A percentile compares a stretch with the other conserved stretches of the same genome.
phyloP scores from a whole-genome alignment of 2,797 vertebrate species.

The Erpetoichthys calabaricus region DNA sequence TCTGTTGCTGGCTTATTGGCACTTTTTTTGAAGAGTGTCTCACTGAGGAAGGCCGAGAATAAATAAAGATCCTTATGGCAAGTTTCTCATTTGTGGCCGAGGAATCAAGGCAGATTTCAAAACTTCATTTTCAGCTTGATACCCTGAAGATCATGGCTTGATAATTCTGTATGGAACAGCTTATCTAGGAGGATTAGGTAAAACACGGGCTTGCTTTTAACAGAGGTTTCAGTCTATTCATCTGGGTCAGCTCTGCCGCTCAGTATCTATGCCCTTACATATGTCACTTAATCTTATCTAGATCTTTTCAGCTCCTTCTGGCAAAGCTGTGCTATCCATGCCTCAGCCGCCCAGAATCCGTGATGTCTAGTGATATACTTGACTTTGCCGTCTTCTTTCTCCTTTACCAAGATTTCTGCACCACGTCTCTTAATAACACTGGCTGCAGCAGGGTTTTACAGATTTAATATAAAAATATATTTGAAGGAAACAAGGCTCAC shows the following conservation, averaged over 20 bases:
- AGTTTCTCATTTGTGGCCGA: slow-evolving; percentile 70
- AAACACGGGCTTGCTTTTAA: slow-evolving; percentile 66
- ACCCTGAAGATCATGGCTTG: slow-evolving; percentile 78
- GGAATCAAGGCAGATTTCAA: slow-evolving; percentile 64
- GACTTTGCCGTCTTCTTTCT: slow-evolving; percentile 46
- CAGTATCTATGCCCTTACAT: slow-evolving; percentile 73
- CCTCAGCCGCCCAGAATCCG: slow-evolving; percentile 36
- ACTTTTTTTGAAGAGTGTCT: slow-evolving; percentile 73
- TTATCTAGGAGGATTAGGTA: slow-evolving; percentile 68
- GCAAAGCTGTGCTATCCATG: slow-evolving; percentile 47
- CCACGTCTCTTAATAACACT: slow-evolving; percentile 42
- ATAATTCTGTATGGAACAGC: slow-evolving; percentile 71
- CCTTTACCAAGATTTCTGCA: slow-evolving; percentile 47
- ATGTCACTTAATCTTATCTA: slow-evolving; percentile 74
- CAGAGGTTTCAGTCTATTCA: slow-evolving; percentile 68
- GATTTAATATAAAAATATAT: not conserved
- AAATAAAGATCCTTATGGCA: slow-evolving; percentile 74
- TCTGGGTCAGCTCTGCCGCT: slow-evolving; percentile 55
- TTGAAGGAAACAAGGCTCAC: too few species aligned
- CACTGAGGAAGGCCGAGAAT: slow-evolving; percentile 58
- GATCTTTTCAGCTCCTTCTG: slow-evolving; percentile 64
- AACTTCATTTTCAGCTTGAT: slow-evolving; percentile 95
- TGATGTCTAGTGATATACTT: slow-evolving; percentile 47
- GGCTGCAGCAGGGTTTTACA: slow-evolving; percentile 34
- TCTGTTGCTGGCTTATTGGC: slow-evolving; percentile 86